phyloP scores from a whole-genome alignment of 2,113 vertebrate species.

The Heteronetta atricapilla region DNA sequence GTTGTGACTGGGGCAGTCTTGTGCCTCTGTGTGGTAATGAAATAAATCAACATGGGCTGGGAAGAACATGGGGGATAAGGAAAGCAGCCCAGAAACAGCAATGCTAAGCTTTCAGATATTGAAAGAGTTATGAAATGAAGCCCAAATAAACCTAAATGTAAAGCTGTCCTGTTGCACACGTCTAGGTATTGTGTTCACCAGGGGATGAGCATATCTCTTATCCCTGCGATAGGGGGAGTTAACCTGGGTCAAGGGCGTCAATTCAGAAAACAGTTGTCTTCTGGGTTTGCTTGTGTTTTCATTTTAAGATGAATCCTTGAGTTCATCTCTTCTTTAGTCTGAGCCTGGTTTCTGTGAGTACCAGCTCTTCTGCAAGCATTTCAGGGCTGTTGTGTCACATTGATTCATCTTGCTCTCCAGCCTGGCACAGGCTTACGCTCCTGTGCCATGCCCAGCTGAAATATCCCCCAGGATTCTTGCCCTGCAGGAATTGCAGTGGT shows the following conservation, averaged over 20 bases:
- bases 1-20: neutral
- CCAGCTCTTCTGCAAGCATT: neutral
- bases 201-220: neutral
- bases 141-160: neutral
- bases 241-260: neutral
- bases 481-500: neutral
- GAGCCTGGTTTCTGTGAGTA: neutral
- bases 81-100: neutral
- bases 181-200: neutral
- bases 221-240: neutral
- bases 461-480: neutral
- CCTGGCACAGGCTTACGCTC: too few relatives aligned
- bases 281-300: neutral
- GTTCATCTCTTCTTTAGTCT: neutral
- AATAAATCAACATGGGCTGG: neutral
- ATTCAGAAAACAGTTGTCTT: neutral
- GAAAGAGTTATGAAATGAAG: neutral
- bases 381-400: rapidly evolving
- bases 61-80: neutral
- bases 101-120: neutral
- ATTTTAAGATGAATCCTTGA: neutral
- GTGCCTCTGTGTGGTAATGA: neutral
- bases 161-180: neutral
- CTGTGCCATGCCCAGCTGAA: rapidly evolving
- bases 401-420: neutral